Conservation (phyloP, 2,888 invertebrate genomes). For the Acanthosepion lycidas region DNA sequence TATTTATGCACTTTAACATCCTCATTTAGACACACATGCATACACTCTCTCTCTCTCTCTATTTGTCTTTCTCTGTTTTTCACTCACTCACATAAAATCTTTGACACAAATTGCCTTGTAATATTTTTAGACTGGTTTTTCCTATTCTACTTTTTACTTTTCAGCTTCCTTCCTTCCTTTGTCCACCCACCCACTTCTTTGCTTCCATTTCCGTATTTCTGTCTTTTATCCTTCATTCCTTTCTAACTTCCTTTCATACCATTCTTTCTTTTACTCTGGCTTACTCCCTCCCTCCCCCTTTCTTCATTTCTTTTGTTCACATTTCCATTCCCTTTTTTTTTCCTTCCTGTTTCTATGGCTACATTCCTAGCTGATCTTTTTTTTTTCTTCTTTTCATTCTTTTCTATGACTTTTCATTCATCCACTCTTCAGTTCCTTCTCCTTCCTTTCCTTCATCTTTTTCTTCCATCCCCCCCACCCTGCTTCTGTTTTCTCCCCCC, state of each 20-base stretch:
- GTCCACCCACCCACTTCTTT: not conserved
- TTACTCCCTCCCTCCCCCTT: not conserved
- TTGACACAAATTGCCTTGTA: not conserved
- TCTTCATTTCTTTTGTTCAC: not conserved
- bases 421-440: not conserved
- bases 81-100: not conserved
- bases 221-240: not conserved
- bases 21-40: not conserved
- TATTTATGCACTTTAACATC: not conserved
- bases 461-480: not conserved
- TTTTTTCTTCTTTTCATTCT: not conserved
- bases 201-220: not conserved
- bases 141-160: not conserved
- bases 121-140: constrained; percentile 4
- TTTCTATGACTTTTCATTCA: not conserved
- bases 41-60: not conserved
- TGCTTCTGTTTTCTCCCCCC: not conserved
- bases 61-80: not conserved
- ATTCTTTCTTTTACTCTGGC: not conserved
- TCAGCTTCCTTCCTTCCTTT: not conserved
- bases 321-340: not conserved
- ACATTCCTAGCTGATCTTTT: not conserved
- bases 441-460: not conserved
- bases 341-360: not conserved
- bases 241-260: not conserved